Evolutionary conservation across 2,888 invertebrate species (phyloP), one percentile per base, ranked within the genome.

Genomic region (Andricus quercusramuli): DNA sequence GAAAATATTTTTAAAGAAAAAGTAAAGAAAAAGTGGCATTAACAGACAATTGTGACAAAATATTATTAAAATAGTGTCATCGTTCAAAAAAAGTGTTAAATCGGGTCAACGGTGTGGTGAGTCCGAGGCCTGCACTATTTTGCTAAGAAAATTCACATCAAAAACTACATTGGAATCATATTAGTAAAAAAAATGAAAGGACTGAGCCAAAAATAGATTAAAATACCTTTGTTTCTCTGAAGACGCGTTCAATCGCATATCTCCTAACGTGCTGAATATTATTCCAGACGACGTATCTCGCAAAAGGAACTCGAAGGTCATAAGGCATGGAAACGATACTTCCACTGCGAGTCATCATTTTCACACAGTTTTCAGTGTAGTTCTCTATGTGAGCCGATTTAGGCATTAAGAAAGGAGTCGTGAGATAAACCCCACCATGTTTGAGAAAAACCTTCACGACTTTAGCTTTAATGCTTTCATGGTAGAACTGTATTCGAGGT

Each of bases 291-390:
- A 97, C 95, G 89, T 97, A 96, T 78, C 97, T 94, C 0, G 97
- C 97, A 93, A 98, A 97, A 13, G 96, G 96, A 4, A 96, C 95
- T 77, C 96, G 93, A 85, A 98, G 94, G 93, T 99, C 98, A 90
- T 96, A 96, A 0, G 99, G 98, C 79, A 98, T 93, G 77, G 96
- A 95, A 11, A 98, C 97, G 0, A 99, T 95, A 80, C 95, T 95
- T 0, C 99, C 99, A 41, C 96, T 96, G 81, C 96, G 95, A 1
- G 98, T 97, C 97, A 99, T 98, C 17, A 98, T 93, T 86, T 95
- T 95, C 0, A 97, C 97, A 67, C 94, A 94, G 32, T 95, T 94
- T 79, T 96, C 95, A 64, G 94, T 93, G 68, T 94, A 93, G 86
- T 94, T 95, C 93, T 94, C 95, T 25, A 89, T 85, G 81, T 93